Percentiles rank a stretch among this genome's conserved stretches.
Evolutionary conservation across 2,797 vertebrate genomes (phyloP).

Genomic region (Amblyopsis hoosieri): DNA sequence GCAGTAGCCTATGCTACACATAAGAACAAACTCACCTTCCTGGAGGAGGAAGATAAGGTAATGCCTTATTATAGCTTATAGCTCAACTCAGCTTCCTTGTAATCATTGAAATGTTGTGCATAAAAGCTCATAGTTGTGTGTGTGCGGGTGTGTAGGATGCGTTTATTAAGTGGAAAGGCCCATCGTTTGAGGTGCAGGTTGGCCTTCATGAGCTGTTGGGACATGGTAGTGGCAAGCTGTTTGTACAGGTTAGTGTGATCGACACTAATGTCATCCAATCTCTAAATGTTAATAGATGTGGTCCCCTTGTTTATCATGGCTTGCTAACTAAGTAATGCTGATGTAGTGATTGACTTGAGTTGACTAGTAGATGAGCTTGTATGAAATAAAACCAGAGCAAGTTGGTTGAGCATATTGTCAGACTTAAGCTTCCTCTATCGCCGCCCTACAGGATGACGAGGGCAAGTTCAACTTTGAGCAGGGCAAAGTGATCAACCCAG

Average conservation of each 20-base stretch:
- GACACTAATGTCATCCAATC: conserved; percentile 1
- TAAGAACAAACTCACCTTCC: conserved; percentile 89
- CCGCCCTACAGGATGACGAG: conserved; percentile 77
- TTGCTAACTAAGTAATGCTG: not conserved
- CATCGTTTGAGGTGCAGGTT: conserved; percentile 92
- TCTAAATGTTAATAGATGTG: no score
- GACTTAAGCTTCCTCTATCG: not conserved
- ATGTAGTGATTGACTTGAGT: not conserved
- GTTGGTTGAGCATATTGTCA: not conserved
- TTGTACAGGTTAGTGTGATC: conserved; percentile 81
- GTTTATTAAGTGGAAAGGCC: conserved; percentile 88
- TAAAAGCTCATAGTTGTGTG: not conserved
- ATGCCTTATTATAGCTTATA: no score
- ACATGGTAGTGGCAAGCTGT: conserved; percentile 92
- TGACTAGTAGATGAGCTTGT: not conserved
- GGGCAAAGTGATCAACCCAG: conserved; percentile 83
- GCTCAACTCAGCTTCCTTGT: not conserved
- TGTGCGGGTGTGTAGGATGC: conserved; percentile 75
- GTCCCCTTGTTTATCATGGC: not conserved
- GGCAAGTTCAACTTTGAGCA: conserved; percentile 88
- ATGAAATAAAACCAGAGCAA: not conserved
- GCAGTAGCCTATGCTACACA: conserved; percentile 85
- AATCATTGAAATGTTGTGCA: not conserved
- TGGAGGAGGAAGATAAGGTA: conserved; percentile 89
- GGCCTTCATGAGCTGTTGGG: conserved; percentile 91